These are phyloP conservation scores for Hoplostethus mediterraneus DNA, from an alignment of 2,797 vertebrate species.

Conservation along the genomic window DNA sequence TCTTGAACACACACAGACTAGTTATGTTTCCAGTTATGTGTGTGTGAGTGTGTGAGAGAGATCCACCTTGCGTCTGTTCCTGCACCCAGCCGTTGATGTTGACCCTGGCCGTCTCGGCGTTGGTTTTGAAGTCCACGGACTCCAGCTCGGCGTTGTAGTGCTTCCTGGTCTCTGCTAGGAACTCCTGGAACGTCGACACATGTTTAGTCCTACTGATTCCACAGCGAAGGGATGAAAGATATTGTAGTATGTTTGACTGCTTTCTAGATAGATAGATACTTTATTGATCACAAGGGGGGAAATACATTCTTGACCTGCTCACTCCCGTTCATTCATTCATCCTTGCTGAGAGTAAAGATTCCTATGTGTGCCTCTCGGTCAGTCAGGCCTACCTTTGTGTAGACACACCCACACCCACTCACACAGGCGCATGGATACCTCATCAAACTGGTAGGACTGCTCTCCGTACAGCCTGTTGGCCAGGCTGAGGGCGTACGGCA, in stretches of 20 bases:
- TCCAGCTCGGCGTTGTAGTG: conserved; percentile 86
- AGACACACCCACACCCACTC: too few species aligned
- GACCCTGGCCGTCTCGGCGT: conserved; percentile 77
- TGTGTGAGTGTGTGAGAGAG: neutral
- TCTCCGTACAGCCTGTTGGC: conserved; percentile 93
- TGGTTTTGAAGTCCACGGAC: conserved; percentile 83
- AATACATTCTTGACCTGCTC: neutral
- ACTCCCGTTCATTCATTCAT: neutral
- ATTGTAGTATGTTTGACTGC: neutral
- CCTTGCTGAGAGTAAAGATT: neutral
- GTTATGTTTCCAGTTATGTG: neutral
- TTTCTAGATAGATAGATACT: neutral
- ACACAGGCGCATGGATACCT: conserved; percentile 13
- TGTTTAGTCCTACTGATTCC: neutral
- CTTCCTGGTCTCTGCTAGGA: conserved; percentile 79
- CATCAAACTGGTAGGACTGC: conserved; percentile 84
- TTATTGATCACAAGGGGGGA: too few species aligned
- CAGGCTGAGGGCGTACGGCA: conserved; percentile 85
- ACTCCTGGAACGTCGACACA: conserved; percentile 81
- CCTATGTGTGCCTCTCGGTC: neutral
- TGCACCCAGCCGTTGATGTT: conserved; percentile 92
- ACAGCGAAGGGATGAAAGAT: too few species aligned
- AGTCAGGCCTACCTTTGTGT: too few species aligned
- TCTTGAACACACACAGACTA: neutral
- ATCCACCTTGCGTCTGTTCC: conserved; percentile 86